Evolutionary conservation across 2,888 invertebrate genomes (phyloP), one percentile per base, ranked within the genome.

Genomic region (Eupithecia subfuscata): DNA sequence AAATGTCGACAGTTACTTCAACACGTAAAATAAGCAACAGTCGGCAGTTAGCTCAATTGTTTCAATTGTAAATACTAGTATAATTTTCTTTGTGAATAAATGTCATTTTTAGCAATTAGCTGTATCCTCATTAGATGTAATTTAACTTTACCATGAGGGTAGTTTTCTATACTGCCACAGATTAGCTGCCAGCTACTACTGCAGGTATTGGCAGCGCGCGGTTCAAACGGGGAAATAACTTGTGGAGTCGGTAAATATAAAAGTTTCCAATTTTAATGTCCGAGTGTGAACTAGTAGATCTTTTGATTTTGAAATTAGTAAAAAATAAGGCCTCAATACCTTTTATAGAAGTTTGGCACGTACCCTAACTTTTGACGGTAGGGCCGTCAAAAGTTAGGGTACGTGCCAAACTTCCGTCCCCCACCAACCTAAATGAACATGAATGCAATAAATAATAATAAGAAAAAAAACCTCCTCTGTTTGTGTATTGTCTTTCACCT

Each of bases 141-240:
- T 71, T 70, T 71, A 79, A 81, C 79, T 81, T 79, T 52, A n/a
- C 69, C 18, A 73, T 79, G 56, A 40, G 75, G 76, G 79, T 78
- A 79, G 79, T 79, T 80, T 75, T 76, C 67, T 74, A 77, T 76
- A 68, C 45, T 18, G 34, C 65, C 34, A 48, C 52, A 69, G 73
- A 48, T 73, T 73, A 52, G 48, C 34, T n/a, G 60, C 14, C 0
- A 65, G 74, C 69, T 71, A 74, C 48, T 76, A 48, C 14, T 34
- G 64, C 64, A 60, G 67, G 18, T 75, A 74, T 80, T 78, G 75
- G 79, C 77, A 73, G 65, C n/a, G n/a, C n/a, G n/a, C 40, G 70
- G 63, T 76, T 79, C 73, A 77, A 77, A 74, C 37, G 67, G 67
- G 48, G 43, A 48, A 75, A 75, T 65, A 64, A 75, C 52, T 79